Evolutionary conservation across 2,888 invertebrate species (phyloP), one percentile per base, ranked within the genome.

Genomic region (Lasioglossum oenotherae): DNA sequence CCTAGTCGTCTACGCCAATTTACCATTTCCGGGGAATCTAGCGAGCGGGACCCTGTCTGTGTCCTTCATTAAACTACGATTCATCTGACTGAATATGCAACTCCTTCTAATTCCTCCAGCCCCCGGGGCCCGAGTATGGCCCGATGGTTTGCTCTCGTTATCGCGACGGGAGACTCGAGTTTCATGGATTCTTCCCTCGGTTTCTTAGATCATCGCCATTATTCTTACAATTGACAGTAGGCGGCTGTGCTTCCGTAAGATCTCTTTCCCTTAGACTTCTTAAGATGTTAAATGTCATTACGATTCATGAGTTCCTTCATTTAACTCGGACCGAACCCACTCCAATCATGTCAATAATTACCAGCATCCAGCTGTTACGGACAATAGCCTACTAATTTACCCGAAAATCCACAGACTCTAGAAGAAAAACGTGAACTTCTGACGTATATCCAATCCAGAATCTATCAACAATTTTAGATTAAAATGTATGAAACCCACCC

Each of bases 201-300:
- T 85, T 69, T 86, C 87, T 87, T 78, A 84, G 84, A 91, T 91
- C 87, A 88, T 74, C 84, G 67, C 84, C 69, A 83, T 89, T 89
- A 12, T n/a, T 60, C 23, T 49, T 2, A 49, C 23, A 49, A 49
- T 23, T 0, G 49, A 49, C 23, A 6, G 19, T 6, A 49, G 49
- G 23, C 49, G 49, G 6, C 46, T 46, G 46, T 46, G 46, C 6
- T 19, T 49, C 6, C 19, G 49, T 6, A 6, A 49, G 49, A 0
- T 23, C 49, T 49, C 19, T 5, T 49, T 5, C 49, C 1, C 49
- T 23, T 49, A 23, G 23, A 5, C 19, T 49, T 19, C 49, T 19
- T 49, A 49, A 49, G 14, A 44, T 14, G 44, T 44, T 44, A 4
- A 44, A 44, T 44, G 14, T 44, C 44, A 44, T 14, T 19, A 49